Percentiles rank a stretch among this genome's conserved stretches.
These are phyloP conservation scores for Helarctos malayanus DNA, from an alignment of 2,797 vertebrate genomes.

Conservation along the genomic window DNA sequence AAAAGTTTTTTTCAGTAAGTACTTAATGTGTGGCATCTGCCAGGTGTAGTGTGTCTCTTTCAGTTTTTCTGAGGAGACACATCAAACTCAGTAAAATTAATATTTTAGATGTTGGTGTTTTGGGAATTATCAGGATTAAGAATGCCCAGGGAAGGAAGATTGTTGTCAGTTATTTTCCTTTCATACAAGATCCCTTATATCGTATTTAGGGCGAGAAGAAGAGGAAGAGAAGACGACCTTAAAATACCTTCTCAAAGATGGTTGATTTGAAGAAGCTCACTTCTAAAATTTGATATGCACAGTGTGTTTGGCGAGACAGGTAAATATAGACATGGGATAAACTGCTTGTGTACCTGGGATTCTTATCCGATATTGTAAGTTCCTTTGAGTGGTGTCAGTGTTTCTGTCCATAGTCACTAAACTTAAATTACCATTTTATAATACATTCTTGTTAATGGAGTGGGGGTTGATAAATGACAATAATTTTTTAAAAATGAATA, in stretches of 20 bases:
- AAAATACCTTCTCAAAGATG: conserved; percentile 23
- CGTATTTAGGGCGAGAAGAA: not conserved
- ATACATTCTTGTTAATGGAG: not conserved
- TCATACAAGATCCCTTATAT: not conserved
- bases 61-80: conserved; percentile 40
- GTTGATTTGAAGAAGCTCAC: conserved; percentile 7
- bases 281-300: not conserved
- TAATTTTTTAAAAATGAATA: not conserved
- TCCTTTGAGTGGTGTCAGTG: conserved; percentile 6
- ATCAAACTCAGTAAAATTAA: not conserved
- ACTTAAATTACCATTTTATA: conserved; percentile 26
- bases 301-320: not conserved
- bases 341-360: not conserved
- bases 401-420: not conserved
- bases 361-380: conserved; percentile 44
- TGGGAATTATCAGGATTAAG: not conserved
- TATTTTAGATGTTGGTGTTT: not conserved
- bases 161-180: conserved; percentile 23
- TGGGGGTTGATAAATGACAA: not conserved
- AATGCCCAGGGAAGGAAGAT: not conserved
- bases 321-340: conserved; percentile 19
- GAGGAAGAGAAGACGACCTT: not conserved
- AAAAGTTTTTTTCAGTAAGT: conserved; percentile 65
- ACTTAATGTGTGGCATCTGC: conserved; percentile 77
- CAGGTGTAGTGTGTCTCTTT: conserved; percentile 60